These are phyloP conservation scores for Adelges cooleyi DNA, from an alignment of 1,140 invertebrate genomes.

Conservation along the genomic window DNA sequence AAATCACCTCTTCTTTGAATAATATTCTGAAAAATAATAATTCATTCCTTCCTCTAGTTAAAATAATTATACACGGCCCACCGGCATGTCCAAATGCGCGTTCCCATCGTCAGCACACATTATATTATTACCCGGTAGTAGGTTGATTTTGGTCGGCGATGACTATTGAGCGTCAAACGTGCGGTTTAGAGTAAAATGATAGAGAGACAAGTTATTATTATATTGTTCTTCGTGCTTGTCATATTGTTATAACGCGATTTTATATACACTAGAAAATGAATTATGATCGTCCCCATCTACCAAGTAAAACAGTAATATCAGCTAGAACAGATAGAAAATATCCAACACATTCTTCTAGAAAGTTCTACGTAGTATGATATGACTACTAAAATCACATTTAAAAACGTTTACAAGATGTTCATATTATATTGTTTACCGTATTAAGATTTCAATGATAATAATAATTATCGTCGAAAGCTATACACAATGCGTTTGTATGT, in stretches of 20 bases:
- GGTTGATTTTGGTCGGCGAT: constrained; percentile 6
- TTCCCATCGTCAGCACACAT: neutral
- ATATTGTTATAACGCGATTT: neutral
- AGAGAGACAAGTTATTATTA: too few relatives aligned
- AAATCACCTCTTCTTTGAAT: constrained; percentile 25
- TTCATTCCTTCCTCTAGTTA: constrained; percentile 28
- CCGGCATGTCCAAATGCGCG: constrained; percentile 9
- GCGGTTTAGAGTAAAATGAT: neutral
- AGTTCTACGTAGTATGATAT: too few relatives aligned
- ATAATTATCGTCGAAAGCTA: too few relatives aligned
- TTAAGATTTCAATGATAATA: too few relatives aligned
- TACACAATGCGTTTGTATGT: too few relatives aligned
- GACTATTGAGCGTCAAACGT: neutral
- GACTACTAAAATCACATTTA: too few relatives aligned
- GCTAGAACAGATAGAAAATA: too few relatives aligned
- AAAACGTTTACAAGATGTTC: too few relatives aligned
- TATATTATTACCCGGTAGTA: neutral
- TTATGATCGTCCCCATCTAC: neutral
- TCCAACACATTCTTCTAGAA: too few relatives aligned
- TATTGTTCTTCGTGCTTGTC: neutral
- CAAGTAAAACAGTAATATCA: too few relatives aligned
- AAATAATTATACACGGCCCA: constrained; percentile 28
- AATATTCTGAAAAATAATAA: constrained; percentile 12
- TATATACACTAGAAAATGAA: neutral
- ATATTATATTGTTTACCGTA: too few relatives aligned